A percentile compares a stretch with the other conserved stretches of the same genome.
phyloP scores from a whole-genome alignment of 2,888 invertebrate species.

The Augiades crinisus region DNA sequence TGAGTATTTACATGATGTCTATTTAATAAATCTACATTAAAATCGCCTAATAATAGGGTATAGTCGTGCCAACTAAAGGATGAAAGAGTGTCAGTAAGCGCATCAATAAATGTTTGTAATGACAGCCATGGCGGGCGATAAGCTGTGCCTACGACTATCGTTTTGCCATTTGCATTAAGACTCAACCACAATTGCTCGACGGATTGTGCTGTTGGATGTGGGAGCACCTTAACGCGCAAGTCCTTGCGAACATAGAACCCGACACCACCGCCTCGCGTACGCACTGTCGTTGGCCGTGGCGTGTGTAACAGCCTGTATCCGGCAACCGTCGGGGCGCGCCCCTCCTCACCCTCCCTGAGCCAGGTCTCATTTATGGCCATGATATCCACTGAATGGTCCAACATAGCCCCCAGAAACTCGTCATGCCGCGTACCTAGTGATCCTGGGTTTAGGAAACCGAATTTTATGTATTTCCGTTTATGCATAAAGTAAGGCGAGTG shows the following conservation, averaged over 20 bases:
- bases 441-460: conserved; percentile 32
- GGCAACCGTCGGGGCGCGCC: conserved; percentile 29
- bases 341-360: conserved; percentile 32
- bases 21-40: conserved; percentile 20
- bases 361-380: conserved; percentile 36
- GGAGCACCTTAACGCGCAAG: no score
- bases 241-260: background rate
- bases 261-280: background rate
- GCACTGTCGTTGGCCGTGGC: background rate
- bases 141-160: background rate
- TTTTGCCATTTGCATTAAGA: conserved; percentile 10
- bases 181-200: conserved; percentile 32
- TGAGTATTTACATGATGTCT: background rate
- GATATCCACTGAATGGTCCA: conserved; percentile 24
- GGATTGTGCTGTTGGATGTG: background rate
- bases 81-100: conserved; percentile 21
- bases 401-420: conserved; percentile 22
- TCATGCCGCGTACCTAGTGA: conserved; percentile 28
- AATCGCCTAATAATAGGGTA: conserved; percentile 27
- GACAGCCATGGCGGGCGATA: conserved; percentile 26
- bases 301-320: conserved; percentile 29
- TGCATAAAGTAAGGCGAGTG: background rate
- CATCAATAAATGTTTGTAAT: conserved; percentile 28
- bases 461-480: background rate
- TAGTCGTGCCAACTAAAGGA: conserved; percentile 20